phyloP scores from a whole-genome alignment of 2,113 vertebrate species.

The Camarhynchus parvulus region DNA sequence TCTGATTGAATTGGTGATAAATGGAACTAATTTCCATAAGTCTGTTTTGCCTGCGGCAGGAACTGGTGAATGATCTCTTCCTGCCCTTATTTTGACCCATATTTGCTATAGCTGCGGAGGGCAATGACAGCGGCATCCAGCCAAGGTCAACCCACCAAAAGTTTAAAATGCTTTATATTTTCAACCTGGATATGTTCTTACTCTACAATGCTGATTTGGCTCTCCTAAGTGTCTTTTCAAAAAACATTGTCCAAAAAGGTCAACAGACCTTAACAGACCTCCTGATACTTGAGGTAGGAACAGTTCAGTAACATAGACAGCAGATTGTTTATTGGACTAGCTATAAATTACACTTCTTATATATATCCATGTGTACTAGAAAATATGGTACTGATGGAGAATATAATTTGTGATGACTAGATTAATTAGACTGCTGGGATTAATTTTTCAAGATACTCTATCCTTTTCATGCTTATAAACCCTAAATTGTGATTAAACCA shows the following conservation, averaged over 20 bases:
- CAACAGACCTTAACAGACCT: background rate
- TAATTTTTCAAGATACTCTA: background rate
- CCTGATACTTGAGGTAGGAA: background rate
- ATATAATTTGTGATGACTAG: background rate
- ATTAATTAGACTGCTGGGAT: background rate
- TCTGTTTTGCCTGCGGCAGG: background rate
- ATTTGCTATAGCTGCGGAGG: background rate
- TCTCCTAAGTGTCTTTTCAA: background rate
- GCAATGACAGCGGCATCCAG: background rate
- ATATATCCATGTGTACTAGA: background rate
- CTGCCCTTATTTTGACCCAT: background rate
- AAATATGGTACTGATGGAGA: background rate
- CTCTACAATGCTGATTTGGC: background rate
- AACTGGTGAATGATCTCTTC: background rate
- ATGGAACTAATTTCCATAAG: background rate
- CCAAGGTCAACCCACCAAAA: background rate
- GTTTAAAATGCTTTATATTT: background rate
- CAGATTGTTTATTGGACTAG: background rate
- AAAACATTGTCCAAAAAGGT: background rate
- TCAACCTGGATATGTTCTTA: background rate
- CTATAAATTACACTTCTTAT: background rate
- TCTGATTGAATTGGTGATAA: background rate
- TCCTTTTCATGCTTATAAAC: background rate
- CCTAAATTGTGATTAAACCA: background rate
- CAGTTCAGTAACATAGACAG: background rate